These are phyloP conservation scores for Drosophila nannoptera DNA, from an alignment of 1,140 invertebrate species.

Conservation along the genomic window DNA sequence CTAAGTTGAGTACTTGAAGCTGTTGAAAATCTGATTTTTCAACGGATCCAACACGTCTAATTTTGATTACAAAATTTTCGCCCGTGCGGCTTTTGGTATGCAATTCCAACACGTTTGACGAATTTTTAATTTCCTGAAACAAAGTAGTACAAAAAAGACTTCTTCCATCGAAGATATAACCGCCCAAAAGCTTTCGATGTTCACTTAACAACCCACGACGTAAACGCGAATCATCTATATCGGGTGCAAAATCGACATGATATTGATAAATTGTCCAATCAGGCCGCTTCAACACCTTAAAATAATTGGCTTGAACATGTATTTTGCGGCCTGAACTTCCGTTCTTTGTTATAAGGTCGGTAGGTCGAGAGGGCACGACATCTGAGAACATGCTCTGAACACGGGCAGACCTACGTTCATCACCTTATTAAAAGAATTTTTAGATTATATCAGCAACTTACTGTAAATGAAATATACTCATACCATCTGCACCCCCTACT, in stretches of 20 bases:
- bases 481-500: slow-evolving; percentile 20
- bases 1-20: slow-evolving; percentile 81
- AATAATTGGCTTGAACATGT: slow-evolving; percentile 86
- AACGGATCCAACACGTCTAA: slow-evolving; percentile 59
- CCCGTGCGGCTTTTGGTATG: slow-evolving; percentile 65
- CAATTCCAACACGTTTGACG: slow-evolving; percentile 42
- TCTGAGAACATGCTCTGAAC: slow-evolving; percentile 62
- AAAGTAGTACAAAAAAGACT: slow-evolving; percentile 71
- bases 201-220: slow-evolving; percentile 54
- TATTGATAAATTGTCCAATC: slow-evolving; percentile 91
- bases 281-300: slow-evolving; percentile 83
- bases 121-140: slow-evolving; percentile 30
- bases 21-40: slow-evolving; percentile 59
- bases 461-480: not conserved
- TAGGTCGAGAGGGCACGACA: slow-evolving; percentile 57
- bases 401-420: slow-evolving; percentile 61
- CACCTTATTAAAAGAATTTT: slow-evolving; percentile 19
- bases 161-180: slow-evolving; percentile 81
- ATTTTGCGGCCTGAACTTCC: slow-evolving; percentile 49
- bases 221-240: slow-evolving; percentile 71
- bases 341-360: slow-evolving; percentile 40
- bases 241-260: slow-evolving; percentile 87
- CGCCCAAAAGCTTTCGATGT: slow-evolving; percentile 55
- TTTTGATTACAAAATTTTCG: slow-evolving; percentile 64
- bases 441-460: too few relatives aligned